Percentiles rank a stretch among this genome's conserved stretches.
phyloP scores from a whole-genome alignment of 2,888 invertebrate species.

The Volucella zonaria region DNA sequence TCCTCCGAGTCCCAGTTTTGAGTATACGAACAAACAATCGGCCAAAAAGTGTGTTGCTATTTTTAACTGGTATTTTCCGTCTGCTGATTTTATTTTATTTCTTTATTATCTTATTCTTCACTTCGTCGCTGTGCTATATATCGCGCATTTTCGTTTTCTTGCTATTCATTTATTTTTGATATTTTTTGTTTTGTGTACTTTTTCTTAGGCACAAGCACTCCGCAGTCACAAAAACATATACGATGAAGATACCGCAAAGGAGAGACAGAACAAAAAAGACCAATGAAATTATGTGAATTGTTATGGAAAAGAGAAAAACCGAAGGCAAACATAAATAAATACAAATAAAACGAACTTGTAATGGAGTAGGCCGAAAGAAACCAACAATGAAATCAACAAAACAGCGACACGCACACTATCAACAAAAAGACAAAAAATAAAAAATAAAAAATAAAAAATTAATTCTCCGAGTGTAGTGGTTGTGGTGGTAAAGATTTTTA shows the following conservation, averaged over 20 bases:
- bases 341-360: constrained; percentile 30
- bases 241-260: constrained; percentile 22
- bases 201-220: constrained; percentile 15
- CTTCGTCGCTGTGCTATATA: not conserved
- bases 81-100: constrained; percentile 35
- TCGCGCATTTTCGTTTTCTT: constrained; percentile 9
- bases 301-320: constrained; percentile 26
- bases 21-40: constrained; percentile 10
- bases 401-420: constrained; percentile 34
- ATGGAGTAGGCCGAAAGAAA: constrained; percentile 57
- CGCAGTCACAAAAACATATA: not conserved
- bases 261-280: constrained; percentile 4
- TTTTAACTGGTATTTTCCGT: constrained; percentile 51
- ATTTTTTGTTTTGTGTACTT: constrained; percentile 48
- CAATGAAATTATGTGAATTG: constrained; percentile 37
- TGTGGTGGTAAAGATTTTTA: constrained; percentile 13
- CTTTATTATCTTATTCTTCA: constrained; percentile 9
- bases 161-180: constrained; percentile 39
- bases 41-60: constrained; percentile 56
- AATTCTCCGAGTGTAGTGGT: not conserved
- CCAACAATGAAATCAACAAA: constrained; percentile 47
- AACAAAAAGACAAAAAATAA: not conserved
- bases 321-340: constrained; percentile 1
- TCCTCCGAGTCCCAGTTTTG: not conserved
- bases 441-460: not conserved